These are phyloP conservation scores for Malthinus seriepunctatus DNA, from an alignment of 2,888 invertebrate species.

Conservation along the genomic window DNA sequence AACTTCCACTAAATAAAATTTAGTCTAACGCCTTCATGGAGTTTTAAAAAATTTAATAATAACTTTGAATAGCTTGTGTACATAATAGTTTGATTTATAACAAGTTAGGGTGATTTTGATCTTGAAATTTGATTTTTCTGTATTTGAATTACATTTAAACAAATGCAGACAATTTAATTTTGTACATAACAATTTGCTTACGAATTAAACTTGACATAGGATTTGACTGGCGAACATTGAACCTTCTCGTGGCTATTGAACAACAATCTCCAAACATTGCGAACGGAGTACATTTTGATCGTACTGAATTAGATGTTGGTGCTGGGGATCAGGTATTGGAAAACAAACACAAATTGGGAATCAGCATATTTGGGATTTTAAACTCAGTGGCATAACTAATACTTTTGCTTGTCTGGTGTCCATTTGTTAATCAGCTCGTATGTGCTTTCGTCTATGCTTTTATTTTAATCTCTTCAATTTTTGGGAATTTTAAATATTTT, in stretches of 20 bases:
- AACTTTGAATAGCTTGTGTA: no score
- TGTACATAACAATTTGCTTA: not conserved
- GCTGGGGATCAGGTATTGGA: conserved; percentile 94
- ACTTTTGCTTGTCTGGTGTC: conserved; percentile 8
- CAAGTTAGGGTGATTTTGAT: no score
- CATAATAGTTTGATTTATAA: no score
- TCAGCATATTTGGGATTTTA: conserved; percentile 20
- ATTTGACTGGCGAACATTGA: conserved; percentile 99
- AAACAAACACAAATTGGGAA: conserved; percentile 31
- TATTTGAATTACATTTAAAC: not conserved
- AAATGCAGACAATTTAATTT: not conserved
- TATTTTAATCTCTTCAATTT: conserved; percentile 6
- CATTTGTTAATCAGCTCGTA: conserved; percentile 4
- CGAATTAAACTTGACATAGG: conserved; percentile 61
- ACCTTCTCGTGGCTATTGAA: conserved; percentile 97
- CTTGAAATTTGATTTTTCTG: no score
- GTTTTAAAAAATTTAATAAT: no score
- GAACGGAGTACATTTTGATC: conserved; percentile 87
- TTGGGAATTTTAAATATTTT: not conserved
- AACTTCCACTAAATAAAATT: no score
- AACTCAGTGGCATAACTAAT: conserved; percentile 14
- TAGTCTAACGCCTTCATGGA: no score
- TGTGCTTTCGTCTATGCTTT: conserved; percentile 14
- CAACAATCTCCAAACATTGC: conserved; percentile 96
- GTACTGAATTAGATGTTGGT: conserved; percentile 89